Evolutionary conservation across 1,140 invertebrate species (phyloP).

Genomic region (Euglossa dilemma): DNA sequence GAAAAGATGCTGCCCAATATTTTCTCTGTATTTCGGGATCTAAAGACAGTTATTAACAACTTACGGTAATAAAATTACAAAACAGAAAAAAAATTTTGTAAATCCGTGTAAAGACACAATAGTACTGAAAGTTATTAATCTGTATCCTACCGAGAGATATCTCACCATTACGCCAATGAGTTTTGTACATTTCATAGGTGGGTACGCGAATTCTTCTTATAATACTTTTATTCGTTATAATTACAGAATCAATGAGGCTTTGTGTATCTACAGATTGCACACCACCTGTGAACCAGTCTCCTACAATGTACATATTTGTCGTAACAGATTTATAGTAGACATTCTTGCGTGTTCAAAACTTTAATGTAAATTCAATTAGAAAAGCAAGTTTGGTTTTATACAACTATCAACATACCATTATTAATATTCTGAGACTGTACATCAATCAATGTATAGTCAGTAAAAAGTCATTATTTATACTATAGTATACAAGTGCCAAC

Average conservation of each 20-base stretch:
- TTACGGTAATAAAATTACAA: background rate
- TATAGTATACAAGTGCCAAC: conserved; percentile 52
- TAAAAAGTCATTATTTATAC: conserved; percentile 24
- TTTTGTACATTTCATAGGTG: conserved; percentile 59
- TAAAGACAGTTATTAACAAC: conserved; percentile 48
- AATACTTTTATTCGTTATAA: conserved; percentile 57
- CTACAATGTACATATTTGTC: conserved; percentile 65
- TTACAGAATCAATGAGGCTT: conserved; percentile 59
- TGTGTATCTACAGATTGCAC: conserved; percentile 54
- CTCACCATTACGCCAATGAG: conserved; percentile 71
- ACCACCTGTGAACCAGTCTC: conserved; percentile 61
- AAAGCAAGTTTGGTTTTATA: conserved; percentile 32
- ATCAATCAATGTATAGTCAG: background rate
- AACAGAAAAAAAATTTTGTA: background rate
- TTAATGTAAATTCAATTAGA: conserved; percentile 15
- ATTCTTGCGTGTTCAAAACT: conserved; percentile 5
- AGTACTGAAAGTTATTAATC: background rate
- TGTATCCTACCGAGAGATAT: conserved; percentile 1
- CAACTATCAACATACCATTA: background rate
- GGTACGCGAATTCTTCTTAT: conserved; percentile 55
- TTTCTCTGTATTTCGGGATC: conserved; percentile 69
- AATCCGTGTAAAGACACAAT: conserved; percentile 26
- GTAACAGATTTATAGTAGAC: conserved; percentile 16
- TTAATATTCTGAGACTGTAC: background rate
- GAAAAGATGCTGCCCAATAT: conserved; percentile 73